Percentiles rank a stretch among this genome's conserved stretches.
phyloP scores from a whole-genome alignment of 2,113 vertebrate genomes.

The Ranitomeya imitator region DNA sequence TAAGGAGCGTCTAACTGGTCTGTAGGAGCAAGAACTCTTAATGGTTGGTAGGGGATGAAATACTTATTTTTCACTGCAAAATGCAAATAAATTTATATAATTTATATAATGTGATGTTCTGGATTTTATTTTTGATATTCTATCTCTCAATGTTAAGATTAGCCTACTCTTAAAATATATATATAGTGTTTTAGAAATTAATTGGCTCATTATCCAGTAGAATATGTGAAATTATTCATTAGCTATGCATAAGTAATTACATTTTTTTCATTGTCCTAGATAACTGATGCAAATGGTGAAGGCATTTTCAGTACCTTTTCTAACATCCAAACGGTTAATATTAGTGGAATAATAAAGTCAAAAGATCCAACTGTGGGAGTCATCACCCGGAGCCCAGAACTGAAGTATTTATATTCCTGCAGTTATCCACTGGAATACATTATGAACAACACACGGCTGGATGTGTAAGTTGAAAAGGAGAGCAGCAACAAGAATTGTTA shows the following conservation, averaged over 20 bases:
- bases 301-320: constrained; percentile 72
- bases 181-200: too few relatives aligned
- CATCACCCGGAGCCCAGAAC: constrained; percentile 71
- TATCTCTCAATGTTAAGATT: too few relatives aligned
- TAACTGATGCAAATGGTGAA: constrained; percentile 61
- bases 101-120: too few relatives aligned
- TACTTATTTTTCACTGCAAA: too few relatives aligned
- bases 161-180: too few relatives aligned
- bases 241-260: neutral
- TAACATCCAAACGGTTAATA: constrained; percentile 69
- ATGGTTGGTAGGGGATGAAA: too few relatives aligned
- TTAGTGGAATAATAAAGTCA: constrained; percentile 69
- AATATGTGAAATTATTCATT: too few relatives aligned
- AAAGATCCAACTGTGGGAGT: constrained; percentile 65
- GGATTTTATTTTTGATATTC: too few relatives aligned
- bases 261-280: constrained; percentile 57
- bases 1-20: too few relatives aligned
- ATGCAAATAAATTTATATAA: too few relatives aligned
- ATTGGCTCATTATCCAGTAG: too few relatives aligned
- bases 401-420: constrained; percentile 74
- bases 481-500: neutral
- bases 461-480: constrained; percentile 65
- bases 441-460: constrained; percentile 73
- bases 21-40: too few relatives aligned
- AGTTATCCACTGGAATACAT: constrained; percentile 74